Evolutionary conservation across 1,140 invertebrate species (phyloP).

Genomic region (Magallana gigas): DNA sequence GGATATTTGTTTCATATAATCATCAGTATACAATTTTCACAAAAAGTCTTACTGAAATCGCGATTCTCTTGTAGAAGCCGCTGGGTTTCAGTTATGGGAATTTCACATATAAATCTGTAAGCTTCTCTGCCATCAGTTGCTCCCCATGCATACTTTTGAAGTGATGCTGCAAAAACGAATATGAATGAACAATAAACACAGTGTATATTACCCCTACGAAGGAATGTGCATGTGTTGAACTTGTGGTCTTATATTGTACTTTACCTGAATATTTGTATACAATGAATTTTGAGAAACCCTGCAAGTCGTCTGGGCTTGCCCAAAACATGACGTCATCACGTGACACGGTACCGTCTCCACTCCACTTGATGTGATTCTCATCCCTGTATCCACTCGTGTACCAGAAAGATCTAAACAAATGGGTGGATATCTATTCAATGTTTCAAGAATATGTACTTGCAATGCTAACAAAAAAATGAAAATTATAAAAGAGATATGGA

Average conservation of each 20-base stretch:
- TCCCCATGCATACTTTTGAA: slow-evolving; percentile 32
- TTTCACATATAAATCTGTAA: slow-evolving; percentile 53
- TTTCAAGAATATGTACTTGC: neutral
- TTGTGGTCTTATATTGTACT: neutral
- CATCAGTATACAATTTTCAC: too few relatives aligned
- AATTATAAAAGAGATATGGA: neutral
- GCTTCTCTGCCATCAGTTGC: neutral
- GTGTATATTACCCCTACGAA: too few relatives aligned
- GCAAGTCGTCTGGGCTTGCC: neutral
- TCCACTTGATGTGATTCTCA: slow-evolving; percentile 40
- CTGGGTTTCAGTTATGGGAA: slow-evolving; percentile 39
- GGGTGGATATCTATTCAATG: neutral
- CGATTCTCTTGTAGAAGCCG: slow-evolving; percentile 40
- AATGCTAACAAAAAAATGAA: neutral
- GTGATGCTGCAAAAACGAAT: neutral
- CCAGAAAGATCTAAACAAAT: slow-evolving; percentile 42
- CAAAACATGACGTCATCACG: slow-evolving; percentile 40
- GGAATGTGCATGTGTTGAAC: neutral
- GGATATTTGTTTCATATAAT: too few relatives aligned
- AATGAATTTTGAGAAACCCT: slow-evolving; percentile 27
- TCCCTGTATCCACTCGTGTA: slow-evolving; percentile 46
- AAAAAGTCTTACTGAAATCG: slow-evolving; percentile 49
- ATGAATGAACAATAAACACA: too few relatives aligned
- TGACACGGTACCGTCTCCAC: slow-evolving; percentile 43
- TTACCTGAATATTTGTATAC: slow-evolving; percentile 45